Conservation (phyloP, 2,797 vertebrate genomes). For the Scolopax bukidnonensis region DNA sequence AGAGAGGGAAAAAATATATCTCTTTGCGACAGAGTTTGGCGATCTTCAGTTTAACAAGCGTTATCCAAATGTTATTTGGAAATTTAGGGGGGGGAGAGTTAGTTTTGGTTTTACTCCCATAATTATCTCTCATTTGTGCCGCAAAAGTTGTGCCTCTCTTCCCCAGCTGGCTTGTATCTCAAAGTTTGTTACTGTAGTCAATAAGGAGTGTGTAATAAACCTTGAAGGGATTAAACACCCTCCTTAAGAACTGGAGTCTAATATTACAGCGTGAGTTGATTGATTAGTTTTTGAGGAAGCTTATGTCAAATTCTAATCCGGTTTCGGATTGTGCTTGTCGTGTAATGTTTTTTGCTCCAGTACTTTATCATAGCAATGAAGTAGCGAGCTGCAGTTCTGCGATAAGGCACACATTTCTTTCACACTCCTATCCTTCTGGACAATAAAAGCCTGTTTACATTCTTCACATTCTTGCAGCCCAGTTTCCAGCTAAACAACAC, state of each 20-base stretch:
- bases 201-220: constrained; percentile 85
- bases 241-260: constrained; percentile 89
- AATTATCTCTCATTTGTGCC: not conserved
- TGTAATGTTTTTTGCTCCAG: constrained; percentile 90
- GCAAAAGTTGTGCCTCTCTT: constrained; percentile 50
- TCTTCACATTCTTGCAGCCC: constrained; percentile 82
- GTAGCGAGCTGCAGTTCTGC: constrained; percentile 91
- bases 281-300: constrained; percentile 97
- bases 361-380: constrained; percentile 92
- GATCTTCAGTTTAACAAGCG: accelerated
- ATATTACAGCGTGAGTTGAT: constrained; percentile 90
- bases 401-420: constrained; percentile 92
- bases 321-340: constrained; percentile 92
- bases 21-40: accelerated
- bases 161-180: not conserved
- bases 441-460: constrained; percentile 92
- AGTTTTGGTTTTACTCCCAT: not conserved
- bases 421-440: constrained; percentile 82
- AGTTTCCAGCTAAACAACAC: constrained; percentile 81
- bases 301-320: constrained; percentile 96
- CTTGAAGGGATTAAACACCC: constrained; percentile 88
- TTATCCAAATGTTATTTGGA: not conserved
- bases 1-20: accelerated
- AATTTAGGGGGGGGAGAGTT: too few relatives aligned
- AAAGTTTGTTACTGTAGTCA: constrained; percentile 58